phyloP scores from a whole-genome alignment of 2,113 vertebrate species.

The Smithornis capensis region DNA sequence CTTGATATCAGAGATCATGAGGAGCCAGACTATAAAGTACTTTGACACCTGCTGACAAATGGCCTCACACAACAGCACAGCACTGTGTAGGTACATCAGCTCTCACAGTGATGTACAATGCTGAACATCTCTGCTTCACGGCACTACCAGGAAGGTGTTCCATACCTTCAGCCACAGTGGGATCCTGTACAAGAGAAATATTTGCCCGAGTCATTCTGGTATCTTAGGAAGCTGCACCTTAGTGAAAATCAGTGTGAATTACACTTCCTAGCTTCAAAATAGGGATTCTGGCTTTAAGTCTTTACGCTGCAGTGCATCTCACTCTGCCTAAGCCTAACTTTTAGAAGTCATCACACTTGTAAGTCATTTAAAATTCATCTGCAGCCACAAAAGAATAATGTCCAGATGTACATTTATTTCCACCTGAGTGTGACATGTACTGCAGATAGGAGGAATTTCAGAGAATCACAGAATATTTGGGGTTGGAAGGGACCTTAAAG shows the following conservation, averaged over 20 bases:
- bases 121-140: background rate
- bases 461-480: background rate
- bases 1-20: background rate
- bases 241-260: background rate
- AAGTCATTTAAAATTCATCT: background rate
- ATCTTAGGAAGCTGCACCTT: background rate
- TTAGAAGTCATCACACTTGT: background rate
- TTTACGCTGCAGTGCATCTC: background rate
- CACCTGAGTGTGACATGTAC: accelerated
- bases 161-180: background rate
- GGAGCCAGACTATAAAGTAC: background rate
- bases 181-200: background rate
- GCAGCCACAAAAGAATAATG: accelerated
- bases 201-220: background rate
- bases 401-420: background rate
- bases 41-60: background rate
- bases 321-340: background rate
- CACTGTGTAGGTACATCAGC: accelerated
- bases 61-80: background rate
- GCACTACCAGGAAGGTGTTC: background rate
- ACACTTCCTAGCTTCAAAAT: background rate
- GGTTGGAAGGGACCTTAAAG: background rate
- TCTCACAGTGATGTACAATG: accelerated
- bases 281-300: background rate
- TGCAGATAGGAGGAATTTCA: background rate